These are phyloP conservation scores for Nyctibius grandis DNA, from an alignment of 2,797 vertebrate species.

Conservation along the genomic window DNA sequence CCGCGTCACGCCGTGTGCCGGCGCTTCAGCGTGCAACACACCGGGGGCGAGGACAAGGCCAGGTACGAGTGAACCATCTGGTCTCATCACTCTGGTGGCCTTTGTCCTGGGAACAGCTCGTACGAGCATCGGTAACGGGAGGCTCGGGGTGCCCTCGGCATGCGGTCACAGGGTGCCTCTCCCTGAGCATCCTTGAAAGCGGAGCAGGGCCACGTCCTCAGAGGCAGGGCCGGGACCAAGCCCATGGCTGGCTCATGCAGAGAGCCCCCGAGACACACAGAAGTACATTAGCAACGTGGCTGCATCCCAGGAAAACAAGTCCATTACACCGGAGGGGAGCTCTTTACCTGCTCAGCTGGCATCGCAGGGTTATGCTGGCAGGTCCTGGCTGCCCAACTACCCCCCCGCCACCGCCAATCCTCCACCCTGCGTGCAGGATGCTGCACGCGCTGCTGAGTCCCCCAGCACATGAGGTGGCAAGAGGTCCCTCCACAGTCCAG, in stretches of 20 bases:
- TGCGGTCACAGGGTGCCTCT: neutral
- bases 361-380: neutral
- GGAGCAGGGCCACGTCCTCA: neutral
- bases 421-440: neutral
- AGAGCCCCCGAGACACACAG: neutral
- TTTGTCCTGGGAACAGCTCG: neutral
- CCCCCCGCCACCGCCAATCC: neutral
- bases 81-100: neutral
- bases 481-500: neutral
- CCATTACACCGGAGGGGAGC: neutral
- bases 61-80: conserved; percentile 13
- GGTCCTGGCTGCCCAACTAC: neutral
- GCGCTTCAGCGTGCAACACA: neutral
- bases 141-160: rapidly evolving
- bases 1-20: rapidly evolving
- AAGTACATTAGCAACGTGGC: neutral
- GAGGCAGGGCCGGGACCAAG: neutral
- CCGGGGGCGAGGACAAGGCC: neutral
- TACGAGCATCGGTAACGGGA: rapidly evolving
- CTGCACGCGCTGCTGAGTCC: neutral
- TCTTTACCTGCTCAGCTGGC: neutral
- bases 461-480: neutral
- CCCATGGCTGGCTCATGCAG: neutral
- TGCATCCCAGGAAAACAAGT: neutral
- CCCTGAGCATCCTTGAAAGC: neutral